Percentiles rank a stretch among this genome's conserved stretches.
Conservation (phyloP, 2,888 invertebrate species). For the Lottia scabra region DNA sequence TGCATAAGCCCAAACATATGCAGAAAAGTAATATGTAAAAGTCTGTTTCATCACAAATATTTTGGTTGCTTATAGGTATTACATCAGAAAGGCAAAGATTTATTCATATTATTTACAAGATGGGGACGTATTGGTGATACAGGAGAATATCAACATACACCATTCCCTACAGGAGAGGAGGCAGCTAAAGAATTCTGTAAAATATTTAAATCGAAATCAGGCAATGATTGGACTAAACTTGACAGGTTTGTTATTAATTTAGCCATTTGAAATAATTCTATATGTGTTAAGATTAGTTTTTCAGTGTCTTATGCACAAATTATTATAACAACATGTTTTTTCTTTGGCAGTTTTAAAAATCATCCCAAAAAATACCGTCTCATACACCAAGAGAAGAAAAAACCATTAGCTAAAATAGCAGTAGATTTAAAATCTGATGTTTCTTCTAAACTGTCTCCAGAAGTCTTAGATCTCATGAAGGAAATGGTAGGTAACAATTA, state of each 20-base stretch:
- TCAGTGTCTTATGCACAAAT: too few relatives aligned
- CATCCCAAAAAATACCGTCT: slow-evolving; percentile 71
- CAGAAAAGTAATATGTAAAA: too few relatives aligned
- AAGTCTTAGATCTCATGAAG: slow-evolving; percentile 65
- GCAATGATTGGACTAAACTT: slow-evolving; percentile 70
- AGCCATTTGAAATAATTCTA: not conserved
- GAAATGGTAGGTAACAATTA: slow-evolving; percentile 64
- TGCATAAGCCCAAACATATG: too few relatives aligned
- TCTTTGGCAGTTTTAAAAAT: slow-evolving; percentile 57
- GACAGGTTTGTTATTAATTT: slow-evolving; percentile 51
- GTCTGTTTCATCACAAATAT: too few relatives aligned
- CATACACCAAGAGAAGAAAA: slow-evolving; percentile 65
- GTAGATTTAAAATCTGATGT: slow-evolving; percentile 64
- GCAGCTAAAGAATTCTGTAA: slow-evolving; percentile 72
- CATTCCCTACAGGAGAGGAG: slow-evolving; percentile 68
- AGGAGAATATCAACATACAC: slow-evolving; percentile 72
- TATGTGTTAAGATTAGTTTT: too few relatives aligned
- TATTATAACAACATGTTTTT: not conserved
- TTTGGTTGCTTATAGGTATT: slow-evolving; percentile 60
- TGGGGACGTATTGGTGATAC: slow-evolving; percentile 73
- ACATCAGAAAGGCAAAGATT: slow-evolving; percentile 67
- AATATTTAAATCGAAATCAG: slow-evolving; percentile 72
- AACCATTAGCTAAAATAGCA: slow-evolving; percentile 49
- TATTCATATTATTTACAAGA: slow-evolving; percentile 72
- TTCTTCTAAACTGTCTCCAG: slow-evolving; percentile 63